Evolutionary conservation across 2,113 vertebrate genomes (phyloP).

Genomic region (Setophaga kirtlandii): DNA sequence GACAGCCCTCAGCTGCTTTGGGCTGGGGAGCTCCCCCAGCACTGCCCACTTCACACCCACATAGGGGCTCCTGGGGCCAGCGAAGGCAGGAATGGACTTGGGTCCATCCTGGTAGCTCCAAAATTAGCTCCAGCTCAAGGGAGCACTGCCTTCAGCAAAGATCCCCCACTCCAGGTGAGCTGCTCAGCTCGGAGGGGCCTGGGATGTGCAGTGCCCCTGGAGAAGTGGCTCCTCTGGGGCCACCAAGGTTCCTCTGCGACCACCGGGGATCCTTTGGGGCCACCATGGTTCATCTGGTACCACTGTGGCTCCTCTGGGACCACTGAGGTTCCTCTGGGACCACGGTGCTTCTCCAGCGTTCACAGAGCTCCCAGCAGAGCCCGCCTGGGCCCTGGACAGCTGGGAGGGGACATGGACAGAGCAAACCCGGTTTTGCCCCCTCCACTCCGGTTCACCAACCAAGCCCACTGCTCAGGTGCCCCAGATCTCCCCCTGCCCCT

Average conservation of each 20-base stretch:
- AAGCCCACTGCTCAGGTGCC: not conserved
- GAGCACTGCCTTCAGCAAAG: not conserved
- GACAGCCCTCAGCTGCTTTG: not conserved
- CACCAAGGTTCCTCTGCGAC: not conserved
- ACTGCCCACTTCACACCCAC: not conserved
- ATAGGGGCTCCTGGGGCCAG: accelerated
- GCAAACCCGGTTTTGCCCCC: not conserved
- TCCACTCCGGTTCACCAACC: not conserved
- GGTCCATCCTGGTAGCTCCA: not conserved
- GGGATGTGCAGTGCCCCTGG: not conserved
- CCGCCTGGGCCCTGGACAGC: not conserved
- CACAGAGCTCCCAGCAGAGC: not conserved
- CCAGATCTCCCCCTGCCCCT: accelerated
- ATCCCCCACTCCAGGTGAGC: not conserved
- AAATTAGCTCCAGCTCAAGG: not conserved
- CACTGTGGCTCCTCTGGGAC: not conserved
- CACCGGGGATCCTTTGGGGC: not conserved
- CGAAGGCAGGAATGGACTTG: not conserved
- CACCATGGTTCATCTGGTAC: not conserved
- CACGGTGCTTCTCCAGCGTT: not conserved
- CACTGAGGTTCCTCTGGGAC: not conserved
- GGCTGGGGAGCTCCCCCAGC: not conserved
- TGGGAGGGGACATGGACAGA: not conserved
- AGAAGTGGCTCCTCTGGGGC: not conserved
- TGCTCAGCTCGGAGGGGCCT: not conserved